phyloP scores from a whole-genome alignment of 2,888 invertebrate genomes.

The Pasiphila rectangulata region DNA sequence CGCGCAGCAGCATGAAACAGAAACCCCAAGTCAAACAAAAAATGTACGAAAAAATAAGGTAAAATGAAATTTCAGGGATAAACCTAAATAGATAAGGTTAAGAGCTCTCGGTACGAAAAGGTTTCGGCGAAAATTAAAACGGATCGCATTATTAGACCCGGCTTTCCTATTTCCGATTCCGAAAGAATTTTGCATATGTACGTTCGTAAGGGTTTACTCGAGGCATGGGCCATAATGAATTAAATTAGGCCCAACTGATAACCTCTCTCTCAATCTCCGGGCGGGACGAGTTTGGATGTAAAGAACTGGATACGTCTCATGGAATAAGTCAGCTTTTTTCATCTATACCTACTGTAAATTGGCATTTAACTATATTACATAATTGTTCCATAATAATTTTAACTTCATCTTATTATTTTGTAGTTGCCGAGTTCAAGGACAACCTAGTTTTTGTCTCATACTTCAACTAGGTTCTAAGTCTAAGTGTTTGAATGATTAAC shows the following conservation, averaged over 20 bases:
- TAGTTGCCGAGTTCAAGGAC: neutral
- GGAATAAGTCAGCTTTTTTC: too few species aligned
- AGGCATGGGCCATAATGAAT: slow-evolving; percentile 68
- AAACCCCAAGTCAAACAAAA: neutral
- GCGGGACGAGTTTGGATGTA: slow-evolving; percentile 37
- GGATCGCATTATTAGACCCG: slow-evolving; percentile 40
- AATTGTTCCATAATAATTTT: too few species aligned
- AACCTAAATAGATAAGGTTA: slow-evolving; percentile 3
- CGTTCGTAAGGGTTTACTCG: slow-evolving; percentile 65
- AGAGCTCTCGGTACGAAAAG: slow-evolving; percentile 22
- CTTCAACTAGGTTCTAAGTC: too few species aligned
- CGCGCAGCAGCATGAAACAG: too few species aligned
- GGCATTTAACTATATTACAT: too few species aligned
- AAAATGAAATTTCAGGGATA: neutral
- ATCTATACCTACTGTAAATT: too few species aligned
- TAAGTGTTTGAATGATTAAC: too few species aligned
- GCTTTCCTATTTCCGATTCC: slow-evolving; percentile 51
- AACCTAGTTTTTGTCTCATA: too few species aligned
- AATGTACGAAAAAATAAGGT: neutral
- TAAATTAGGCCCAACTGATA: slow-evolving; percentile 75
- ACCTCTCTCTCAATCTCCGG: slow-evolving; percentile 67
- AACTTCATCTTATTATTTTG: too few species aligned
- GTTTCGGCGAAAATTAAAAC: slow-evolving; percentile 28
- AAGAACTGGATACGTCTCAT: slow-evolving; percentile 35
- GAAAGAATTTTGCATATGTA: slow-evolving; percentile 68